Base-by-base conservation (phyloP, 2,797 vertebrate species). In the Enoplosus armatus region DNA sequence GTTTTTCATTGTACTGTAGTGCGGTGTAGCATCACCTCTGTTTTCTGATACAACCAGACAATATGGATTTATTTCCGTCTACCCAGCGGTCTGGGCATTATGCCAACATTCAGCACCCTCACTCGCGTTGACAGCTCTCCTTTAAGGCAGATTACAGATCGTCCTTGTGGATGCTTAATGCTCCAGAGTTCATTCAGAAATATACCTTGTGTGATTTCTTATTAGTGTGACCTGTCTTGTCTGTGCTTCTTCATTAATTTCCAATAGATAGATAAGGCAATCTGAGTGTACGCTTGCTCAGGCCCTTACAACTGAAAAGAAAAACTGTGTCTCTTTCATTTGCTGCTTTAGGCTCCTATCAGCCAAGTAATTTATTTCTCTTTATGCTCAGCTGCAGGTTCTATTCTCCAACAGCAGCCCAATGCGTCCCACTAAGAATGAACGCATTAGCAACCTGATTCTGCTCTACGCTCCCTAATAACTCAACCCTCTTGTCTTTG, bases 291-390 rank as follows among this genome's bases (percentile, higher is more conserved):
- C 45, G 20, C 64, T 73, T 9, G 5, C 24, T 72, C 54, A 16
- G 69, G 22, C 41, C 48, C 37, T 63, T 29, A 18, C 62, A 73
- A 73, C 39, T 11, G 27, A 63, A 80, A 70, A 83, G 61, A 59
- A 18, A 50, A n/a, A 54, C 29, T 67, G 12, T 53, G 62, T 15
- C 14, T 54, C 79, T 84, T 71, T 82, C 64, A 79, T 84, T 83
- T 75, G 47, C 48, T 66, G 63, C 60, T 67, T 66, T 60, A 20
- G 55, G 26, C 60, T 80, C 53, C 71, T 76, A 78, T 89, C 87
- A 89, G 79, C 60, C 18, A 43, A 33, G 75, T 82, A 56, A 89
- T 91, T 87, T 87, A 78, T 85, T 85, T 80, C 39, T 79, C 79
- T 87, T 39, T 61, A 77, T 77, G 75, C 86, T 84, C 15, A 10